Conservation (phyloP, 2,113 vertebrate species). For the Mobula birostris region DNA sequence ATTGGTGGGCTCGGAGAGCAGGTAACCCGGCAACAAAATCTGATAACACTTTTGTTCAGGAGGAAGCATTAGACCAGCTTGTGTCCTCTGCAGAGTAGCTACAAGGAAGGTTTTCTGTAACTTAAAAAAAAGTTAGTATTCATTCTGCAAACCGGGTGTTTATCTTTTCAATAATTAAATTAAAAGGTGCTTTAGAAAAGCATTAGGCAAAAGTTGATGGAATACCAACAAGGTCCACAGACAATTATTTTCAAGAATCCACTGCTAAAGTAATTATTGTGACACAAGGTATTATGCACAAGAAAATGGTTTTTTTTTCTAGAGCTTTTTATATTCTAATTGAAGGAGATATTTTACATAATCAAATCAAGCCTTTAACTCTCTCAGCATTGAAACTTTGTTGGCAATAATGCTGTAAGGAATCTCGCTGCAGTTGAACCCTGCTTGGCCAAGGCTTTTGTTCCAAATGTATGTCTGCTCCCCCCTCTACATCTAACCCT, state of each 20-base stretch:
- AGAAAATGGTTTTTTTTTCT: background rate
- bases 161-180: constrained; percentile 11
- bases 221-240: background rate
- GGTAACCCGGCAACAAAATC: constrained; percentile 79
- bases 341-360: constrained; percentile 14
- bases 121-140: constrained; percentile 52
- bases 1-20: constrained; percentile 53
- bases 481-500: too few species aligned
- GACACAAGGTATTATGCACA: constrained; percentile 12
- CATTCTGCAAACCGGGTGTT: background rate
- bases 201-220: constrained; percentile 33
- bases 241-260: constrained; percentile 30
- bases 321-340: background rate
- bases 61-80: constrained; percentile 89
- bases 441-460: background rate
- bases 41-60: constrained; percentile 79
- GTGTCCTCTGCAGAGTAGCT: constrained; percentile 78
- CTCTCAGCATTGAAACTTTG: background rate
- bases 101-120: constrained; percentile 68
- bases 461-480: background rate
- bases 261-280: constrained; percentile 25
- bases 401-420: background rate
- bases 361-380: constrained; percentile 3
- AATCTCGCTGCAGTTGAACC: background rate
- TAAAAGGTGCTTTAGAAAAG: constrained; percentile 33